Percentiles rank a stretch among this genome's conserved stretches.
Conservation (phyloP, 2,113 vertebrate genomes). For the Atrichornis clamosus region DNA sequence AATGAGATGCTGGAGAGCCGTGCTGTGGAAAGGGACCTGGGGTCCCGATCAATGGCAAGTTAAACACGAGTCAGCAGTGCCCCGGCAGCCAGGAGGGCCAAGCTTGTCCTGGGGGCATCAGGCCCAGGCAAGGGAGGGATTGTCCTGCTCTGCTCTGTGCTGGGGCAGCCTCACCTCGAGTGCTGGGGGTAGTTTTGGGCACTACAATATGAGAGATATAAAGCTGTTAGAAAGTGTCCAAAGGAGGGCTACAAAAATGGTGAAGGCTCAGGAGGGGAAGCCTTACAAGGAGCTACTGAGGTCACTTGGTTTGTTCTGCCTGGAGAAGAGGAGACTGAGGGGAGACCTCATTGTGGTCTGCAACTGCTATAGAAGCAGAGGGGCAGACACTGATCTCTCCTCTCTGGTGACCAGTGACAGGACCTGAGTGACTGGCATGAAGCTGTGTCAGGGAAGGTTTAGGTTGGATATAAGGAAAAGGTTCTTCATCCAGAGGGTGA, state of each 20-base stretch:
- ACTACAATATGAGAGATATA: too few relatives aligned
- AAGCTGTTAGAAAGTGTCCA: rapidly evolving
- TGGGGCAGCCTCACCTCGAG: rapidly evolving
- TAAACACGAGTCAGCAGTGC: not conserved
- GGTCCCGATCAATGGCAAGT: too few relatives aligned
- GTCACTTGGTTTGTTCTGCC: not conserved
- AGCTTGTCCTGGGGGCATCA: rapidly evolving
- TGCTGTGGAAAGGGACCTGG: not conserved
- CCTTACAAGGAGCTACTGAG: not conserved
- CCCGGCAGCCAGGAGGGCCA: not conserved
- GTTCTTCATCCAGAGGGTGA: not conserved
- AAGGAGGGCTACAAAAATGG: rapidly evolving
- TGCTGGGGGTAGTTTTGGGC: not conserved
- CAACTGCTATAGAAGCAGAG: not conserved
- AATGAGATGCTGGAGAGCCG: not conserved
- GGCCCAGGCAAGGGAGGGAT: not conserved
- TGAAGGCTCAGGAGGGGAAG: not conserved
- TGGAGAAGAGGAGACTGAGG: not conserved
- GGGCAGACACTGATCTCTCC: not conserved
- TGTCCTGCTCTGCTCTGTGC: not conserved
- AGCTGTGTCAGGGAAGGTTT: not conserved
- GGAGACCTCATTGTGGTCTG: not conserved
- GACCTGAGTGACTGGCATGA: rapidly evolving
- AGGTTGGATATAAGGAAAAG: not conserved
- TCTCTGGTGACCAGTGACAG: not conserved